Evolutionary conservation across 2,113 vertebrate genomes (phyloP).

Genomic region (Tachysurus vachellii): DNA sequence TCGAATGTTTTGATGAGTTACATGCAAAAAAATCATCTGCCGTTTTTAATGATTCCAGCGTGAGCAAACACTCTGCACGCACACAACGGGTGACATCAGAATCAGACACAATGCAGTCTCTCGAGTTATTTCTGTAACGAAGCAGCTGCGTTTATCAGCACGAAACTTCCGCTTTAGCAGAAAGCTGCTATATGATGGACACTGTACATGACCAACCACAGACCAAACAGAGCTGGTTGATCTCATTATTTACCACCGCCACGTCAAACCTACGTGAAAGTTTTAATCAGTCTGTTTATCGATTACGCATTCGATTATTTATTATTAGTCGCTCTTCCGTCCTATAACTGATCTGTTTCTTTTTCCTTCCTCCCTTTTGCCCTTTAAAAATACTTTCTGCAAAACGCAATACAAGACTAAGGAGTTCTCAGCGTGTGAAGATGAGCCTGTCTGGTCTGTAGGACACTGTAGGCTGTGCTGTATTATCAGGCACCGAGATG

Average conservation of each 20-base stretch:
- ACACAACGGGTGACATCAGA: neutral
- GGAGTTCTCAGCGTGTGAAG: neutral
- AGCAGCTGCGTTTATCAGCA: neutral
- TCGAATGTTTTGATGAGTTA: slow-evolving; percentile 15
- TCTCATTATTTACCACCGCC: neutral
- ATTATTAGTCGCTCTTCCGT: neutral
- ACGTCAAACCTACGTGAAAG: neutral
- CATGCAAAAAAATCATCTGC: slow-evolving; percentile 1
- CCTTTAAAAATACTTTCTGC: no score
- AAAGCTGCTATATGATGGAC: neutral
- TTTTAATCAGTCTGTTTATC: neutral
- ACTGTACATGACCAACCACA: neutral
- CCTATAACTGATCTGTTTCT: neutral
- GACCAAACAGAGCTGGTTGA: neutral
- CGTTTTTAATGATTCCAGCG: slow-evolving; percentile 12
- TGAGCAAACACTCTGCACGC: neutral
- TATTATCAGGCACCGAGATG: slow-evolving; percentile 33
- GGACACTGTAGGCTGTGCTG: neutral
- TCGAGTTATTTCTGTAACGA: neutral
- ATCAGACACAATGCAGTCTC: neutral
- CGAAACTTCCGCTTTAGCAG: neutral
- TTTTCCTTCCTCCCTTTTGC: neutral
- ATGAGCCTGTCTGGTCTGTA: neutral
- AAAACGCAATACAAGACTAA: neutral
- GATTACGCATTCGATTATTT: neutral